Evolutionary conservation across 1,140 invertebrate genomes (phyloP), one percentile per base, ranked within the genome.

Genomic region (Pantala flavescens): DNA sequence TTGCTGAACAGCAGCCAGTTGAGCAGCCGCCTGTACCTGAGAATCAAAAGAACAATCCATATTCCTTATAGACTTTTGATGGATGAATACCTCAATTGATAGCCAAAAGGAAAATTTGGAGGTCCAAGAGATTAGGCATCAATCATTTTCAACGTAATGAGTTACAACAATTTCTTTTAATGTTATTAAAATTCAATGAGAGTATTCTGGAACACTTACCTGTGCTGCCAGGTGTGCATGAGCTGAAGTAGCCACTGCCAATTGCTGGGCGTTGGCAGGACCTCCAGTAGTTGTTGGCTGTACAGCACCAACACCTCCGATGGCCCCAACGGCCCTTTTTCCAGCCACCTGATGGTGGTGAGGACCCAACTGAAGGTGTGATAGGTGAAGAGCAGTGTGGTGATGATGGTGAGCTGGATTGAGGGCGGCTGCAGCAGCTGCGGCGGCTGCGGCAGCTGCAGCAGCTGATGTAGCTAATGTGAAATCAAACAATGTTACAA

Each of bases 401-500:
- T 63, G 49, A 12, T 63, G 49, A 12, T 24, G 23, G 10, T 72
- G 71, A n/a, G 71, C 49, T 21, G 49, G 49, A 21, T 63, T 63
- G 3, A 85, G 85, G 1, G 84, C 82, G 11, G 86, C 82, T 0
- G 87, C 83, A 23, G 85, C 83, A 23, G 86, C 82, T 11, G 77
- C 76, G 70, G 78, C 77, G n/a, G 78, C 43, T 19, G 75, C 49
- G n/a, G 78, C 77, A 24, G 75, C 76, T 73, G 75, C 76, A 73
- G 77, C 76, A 11, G 78, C 77, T 16, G 78, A 28, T 23, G 79
- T 7, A 16, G 49, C 49, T 63, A 12, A 16, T 7, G 12, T 63
- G 49, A 3, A 63, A 14, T 7, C 16, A 21, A 63, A 63, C 28
- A 36, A 36, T 36, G 9, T 36, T 36, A 36, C 3, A 36, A 2